phyloP scores from a whole-genome alignment of 1,140 invertebrate species.

The Rhopalosiphum maidis region DNA sequence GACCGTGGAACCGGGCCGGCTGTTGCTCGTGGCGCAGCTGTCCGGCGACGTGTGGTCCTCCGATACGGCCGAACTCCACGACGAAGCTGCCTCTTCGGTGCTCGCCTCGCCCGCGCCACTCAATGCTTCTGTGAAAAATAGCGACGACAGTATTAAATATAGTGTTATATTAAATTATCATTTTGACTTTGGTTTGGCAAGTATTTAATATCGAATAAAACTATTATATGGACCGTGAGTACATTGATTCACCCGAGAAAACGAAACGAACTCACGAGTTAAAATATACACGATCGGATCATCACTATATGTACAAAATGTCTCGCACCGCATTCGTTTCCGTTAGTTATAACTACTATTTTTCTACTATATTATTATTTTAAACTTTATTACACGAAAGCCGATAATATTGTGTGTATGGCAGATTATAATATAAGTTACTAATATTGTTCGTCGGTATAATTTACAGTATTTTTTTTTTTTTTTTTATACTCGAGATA shows the following conservation, averaged over 20 bases:
- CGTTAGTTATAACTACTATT: no score
- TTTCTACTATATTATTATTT: no score
- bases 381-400: no score
- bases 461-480: no score
- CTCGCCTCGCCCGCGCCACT: slow-evolving; percentile 64
- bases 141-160: background rate
- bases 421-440: no score
- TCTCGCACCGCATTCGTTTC: no score
- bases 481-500: background rate
- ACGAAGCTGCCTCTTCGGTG: slow-evolving; percentile 67
- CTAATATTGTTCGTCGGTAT: no score
- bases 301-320: no score
- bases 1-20: slow-evolving; percentile 48
- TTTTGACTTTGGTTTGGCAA: background rate
- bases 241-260: background rate
- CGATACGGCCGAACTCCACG: slow-evolving; percentile 66
- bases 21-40: slow-evolving; percentile 53
- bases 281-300: no score
- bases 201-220: background rate
- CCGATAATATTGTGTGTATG: no score
- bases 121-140: slow-evolving; percentile 67
- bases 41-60: slow-evolving; percentile 65
- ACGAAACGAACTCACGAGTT: background rate
- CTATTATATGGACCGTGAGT: background rate
- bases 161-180: background rate